Evolutionary conservation across 2,797 vertebrate species (phyloP), one percentile per base, ranked within the genome.

Genomic region (Eulemur mongoz): DNA sequence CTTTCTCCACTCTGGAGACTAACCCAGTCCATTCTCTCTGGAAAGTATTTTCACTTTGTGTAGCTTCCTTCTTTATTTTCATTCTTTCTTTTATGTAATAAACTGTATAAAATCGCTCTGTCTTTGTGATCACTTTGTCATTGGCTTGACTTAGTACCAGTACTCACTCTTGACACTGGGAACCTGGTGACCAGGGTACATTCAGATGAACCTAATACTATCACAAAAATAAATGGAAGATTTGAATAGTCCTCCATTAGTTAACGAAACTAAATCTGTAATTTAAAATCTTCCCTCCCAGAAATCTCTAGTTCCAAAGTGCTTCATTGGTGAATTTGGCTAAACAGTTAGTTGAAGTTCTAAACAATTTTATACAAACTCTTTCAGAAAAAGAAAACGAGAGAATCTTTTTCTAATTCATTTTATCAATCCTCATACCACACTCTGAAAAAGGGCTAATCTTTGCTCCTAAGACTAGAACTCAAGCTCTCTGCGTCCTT

Each of bases 181-280:
- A 54, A 22, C 2, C 52, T 54, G 52, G 52, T 54, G 52, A 54
- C 20, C 52, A 54, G 52, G 52, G 52, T 7, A 22, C 52, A 54
- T 54, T 54, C 52, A 54, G 52, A 54, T 54, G 52, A 54, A 54
- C 52, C 52, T 54, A 54, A 54, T 54, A 54, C 20, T 50, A 63
- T 63, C 70, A 61, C 20, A 38, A 65, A 48, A 95, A 90, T 84
- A 59, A 91, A 76, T 91, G 61, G 30, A 80, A 89, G 89, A 32
- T 43, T 12, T 76, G 23, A 91, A 75, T 75, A 75, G 23, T 65
- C 17, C 8, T 25, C 20, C 45, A 54, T 54, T 54, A 22, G 25
- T 69, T 91, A 43, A 90, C 69, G 15, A 90, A 54, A 89, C 17
- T 94, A 18, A 80, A 92, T 96, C 45, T 30, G 72, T 83, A 73